Base-by-base conservation (phyloP, 2,888 invertebrate species). In the Arge pagana region DNA sequence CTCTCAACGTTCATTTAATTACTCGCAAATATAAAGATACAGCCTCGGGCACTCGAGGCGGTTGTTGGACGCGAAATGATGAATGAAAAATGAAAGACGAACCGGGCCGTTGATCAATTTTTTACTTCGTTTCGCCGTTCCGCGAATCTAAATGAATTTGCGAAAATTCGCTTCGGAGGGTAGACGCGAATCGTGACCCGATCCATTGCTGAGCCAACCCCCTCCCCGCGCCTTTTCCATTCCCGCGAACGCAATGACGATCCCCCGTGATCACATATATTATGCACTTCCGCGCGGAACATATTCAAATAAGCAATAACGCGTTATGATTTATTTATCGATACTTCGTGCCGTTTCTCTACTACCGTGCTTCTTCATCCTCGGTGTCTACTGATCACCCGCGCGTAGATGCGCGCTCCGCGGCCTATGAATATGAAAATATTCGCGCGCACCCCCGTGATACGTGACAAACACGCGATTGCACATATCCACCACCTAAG, bases 391-490 rank as follows among this genome's bases (percentile, higher is more conserved):
- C 52, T 51, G 31, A 45, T 33, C 53, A 53, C 11, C 53, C 37
- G 37, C 42, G 43, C 51, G 49, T 37, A 50, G 54, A 48, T 53
- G 42, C 61, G 60, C 62, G 61, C 62, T 62, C 63, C 62, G 61
- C 61, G 41, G 57, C 60, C 61, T 69, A 71, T 69, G 70, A 72
- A 73, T 71, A 73, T 74, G 70, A 70, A 71, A 64, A 67, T 59
- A 57, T 21, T 48, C 54, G 55, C 58, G 54, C 55, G 23, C 49
- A 39, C 49, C 50, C 48, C 50, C 50, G 57, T 61, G 58, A 59
- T 64, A 65, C 63, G 61, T 64, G 61, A n/a, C 63, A 53, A 56
- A 55, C 53, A 50, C 58, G 58, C 59, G 65, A n/a, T n/a, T 63
- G 59, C 59, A 62, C 63, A 62, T 58, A 55, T 57, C 53, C 54